These are phyloP conservation scores for Rhineura floridana DNA, from an alignment of 2,113 vertebrate species.

Conservation along the genomic window DNA sequence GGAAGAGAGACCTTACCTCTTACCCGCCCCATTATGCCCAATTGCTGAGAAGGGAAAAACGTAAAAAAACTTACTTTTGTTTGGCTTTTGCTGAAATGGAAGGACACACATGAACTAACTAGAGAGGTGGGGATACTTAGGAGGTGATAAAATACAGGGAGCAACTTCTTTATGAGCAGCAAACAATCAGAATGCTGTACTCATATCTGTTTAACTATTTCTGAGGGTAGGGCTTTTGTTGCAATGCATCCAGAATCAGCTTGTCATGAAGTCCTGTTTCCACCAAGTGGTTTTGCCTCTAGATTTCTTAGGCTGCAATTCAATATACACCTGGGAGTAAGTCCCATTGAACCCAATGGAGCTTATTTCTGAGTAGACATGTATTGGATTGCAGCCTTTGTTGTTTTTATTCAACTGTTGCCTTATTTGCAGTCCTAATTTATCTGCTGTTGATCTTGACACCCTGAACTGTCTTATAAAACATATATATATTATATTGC, in stretches of 20 bases:
- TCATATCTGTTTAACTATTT: not conserved
- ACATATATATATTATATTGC: no score
- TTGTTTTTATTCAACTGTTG: not conserved
- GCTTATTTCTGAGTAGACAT: no score
- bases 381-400: no score
- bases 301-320: no score
- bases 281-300: not conserved
- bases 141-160: not conserved
- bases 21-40: not conserved
- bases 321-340: no score
- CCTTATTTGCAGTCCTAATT: not conserved
- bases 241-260: not conserved
- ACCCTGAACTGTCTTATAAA: not conserved
- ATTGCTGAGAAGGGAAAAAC: not conserved
- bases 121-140: not conserved
- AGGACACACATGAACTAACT: not conserved
- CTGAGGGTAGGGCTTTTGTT: not conserved
- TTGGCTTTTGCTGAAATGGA: not conserved
- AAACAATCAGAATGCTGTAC: not conserved
- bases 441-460: not conserved
- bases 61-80: not conserved
- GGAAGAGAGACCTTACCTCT: not conserved
- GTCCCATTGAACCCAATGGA: no score
- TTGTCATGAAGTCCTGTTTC: not conserved
- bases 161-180: not conserved